Evolutionary conservation across 2,888 invertebrate species (phyloP).

Genomic region (Frankliniella fusca): DNA sequence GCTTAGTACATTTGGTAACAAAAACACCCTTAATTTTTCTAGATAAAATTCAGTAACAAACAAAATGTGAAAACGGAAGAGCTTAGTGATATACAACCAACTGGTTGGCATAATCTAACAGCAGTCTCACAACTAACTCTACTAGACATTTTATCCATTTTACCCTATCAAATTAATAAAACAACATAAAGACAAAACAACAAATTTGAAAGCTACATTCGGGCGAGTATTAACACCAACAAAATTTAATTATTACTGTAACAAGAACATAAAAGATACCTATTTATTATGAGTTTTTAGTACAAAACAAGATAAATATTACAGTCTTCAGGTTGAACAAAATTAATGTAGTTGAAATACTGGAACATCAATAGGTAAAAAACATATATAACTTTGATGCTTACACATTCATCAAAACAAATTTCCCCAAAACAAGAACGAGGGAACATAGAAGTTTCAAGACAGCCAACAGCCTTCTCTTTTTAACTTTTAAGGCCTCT

Average conservation of each 20-base stretch:
- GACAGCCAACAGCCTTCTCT: not conserved
- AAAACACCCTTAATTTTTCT: no score
- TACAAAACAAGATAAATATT: not conserved
- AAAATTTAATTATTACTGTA: no score
- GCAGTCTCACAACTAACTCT: no score
- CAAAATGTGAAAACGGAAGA: no score
- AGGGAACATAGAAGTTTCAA: not conserved
- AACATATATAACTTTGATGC: not conserved
- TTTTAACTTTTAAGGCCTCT: not conserved
- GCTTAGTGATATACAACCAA: no score
- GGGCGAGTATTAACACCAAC: no score
- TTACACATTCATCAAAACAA: not conserved
- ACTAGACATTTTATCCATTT: no score
- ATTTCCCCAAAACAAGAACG: not conserved
- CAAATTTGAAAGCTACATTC: not conserved
- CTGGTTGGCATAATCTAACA: no score
- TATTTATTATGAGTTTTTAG: no score
- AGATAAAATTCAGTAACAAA: no score
- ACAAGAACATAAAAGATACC: no score
- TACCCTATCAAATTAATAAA: not conserved
- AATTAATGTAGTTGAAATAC: not conserved
- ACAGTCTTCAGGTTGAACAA: not conserved
- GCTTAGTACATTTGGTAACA: no score
- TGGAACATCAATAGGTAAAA: not conserved
- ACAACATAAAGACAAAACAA: not conserved